Evolutionary conservation across 2,797 vertebrate genomes (phyloP).

Genomic region (Platalea minor): DNA sequence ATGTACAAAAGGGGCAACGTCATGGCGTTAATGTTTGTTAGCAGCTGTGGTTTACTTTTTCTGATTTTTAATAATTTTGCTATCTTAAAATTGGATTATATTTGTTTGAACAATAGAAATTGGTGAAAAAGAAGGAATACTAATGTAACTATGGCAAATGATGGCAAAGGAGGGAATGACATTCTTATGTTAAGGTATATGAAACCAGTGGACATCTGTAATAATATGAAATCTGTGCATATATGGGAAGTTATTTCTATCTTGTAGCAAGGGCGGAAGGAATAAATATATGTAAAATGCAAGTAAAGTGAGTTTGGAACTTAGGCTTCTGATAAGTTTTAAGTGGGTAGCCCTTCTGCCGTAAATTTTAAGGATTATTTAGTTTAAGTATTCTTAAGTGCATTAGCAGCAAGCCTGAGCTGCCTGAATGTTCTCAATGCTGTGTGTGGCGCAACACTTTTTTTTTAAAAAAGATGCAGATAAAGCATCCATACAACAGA

Average conservation of each 20-base stretch:
- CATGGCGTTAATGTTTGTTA: not conserved
- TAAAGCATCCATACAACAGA: not conserved
- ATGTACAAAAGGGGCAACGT: not conserved
- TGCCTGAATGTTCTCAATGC: not conserved
- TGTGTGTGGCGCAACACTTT: not conserved
- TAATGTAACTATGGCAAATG: not conserved
- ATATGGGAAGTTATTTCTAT: not conserved
- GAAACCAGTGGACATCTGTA: not conserved
- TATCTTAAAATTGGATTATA: not conserved
- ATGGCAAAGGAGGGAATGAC: not conserved
- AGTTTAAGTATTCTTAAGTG: not conserved
- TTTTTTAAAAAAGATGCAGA: not conserved
- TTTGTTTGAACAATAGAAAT: not conserved
- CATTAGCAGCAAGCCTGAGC: not conserved
- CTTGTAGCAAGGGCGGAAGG: not conserved
- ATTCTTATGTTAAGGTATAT: not conserved
- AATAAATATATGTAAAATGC: not conserved
- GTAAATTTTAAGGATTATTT: not conserved
- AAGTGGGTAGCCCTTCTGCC: not conserved
- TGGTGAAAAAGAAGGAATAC: not conserved
- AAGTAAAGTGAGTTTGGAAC: not conserved
- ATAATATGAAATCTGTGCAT: not conserved
- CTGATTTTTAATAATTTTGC: not conserved
- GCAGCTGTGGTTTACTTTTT: not conserved
- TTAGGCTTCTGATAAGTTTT: not conserved